Conservation (phyloP, 2,113 vertebrate species). For the Gopherus evgoodei region DNA sequence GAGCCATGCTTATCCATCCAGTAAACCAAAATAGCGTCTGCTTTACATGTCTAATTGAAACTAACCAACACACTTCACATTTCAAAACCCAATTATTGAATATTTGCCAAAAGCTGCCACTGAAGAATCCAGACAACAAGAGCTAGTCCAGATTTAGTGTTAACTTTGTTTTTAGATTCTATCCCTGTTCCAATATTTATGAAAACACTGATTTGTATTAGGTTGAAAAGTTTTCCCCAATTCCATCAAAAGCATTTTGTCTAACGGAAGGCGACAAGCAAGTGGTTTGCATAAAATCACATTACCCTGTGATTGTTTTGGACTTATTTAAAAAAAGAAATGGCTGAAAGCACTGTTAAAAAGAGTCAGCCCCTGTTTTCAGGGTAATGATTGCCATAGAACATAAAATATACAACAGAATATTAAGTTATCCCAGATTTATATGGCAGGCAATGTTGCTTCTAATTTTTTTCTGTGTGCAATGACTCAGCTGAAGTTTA, state of each 20-base stretch:
- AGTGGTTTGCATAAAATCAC: neutral
- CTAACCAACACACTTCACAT: neutral
- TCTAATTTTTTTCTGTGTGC: too few relatives aligned
- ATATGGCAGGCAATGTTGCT: neutral
- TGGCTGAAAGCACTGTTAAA: neutral
- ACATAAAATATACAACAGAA: neutral
- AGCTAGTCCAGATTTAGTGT: neutral
- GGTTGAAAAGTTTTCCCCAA: neutral
- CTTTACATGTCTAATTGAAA: neutral
- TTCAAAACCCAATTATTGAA: neutral
- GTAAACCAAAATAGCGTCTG: neutral
- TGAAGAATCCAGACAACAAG: accelerated
- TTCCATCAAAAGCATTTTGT: neutral
- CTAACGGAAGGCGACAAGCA: neutral
- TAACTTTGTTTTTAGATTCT: neutral
- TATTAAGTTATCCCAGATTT: neutral
- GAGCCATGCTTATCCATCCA: neutral
- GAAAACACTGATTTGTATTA: neutral
- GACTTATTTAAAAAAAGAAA: accelerated
- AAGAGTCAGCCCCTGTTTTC: neutral
- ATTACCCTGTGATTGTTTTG: neutral
- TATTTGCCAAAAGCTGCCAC: neutral
- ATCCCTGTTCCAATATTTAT: accelerated
- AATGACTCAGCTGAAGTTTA: neutral
- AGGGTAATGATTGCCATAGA: neutral